Conservation (phyloP, 2,113 vertebrate genomes). For the Toxostoma redivivum region DNA sequence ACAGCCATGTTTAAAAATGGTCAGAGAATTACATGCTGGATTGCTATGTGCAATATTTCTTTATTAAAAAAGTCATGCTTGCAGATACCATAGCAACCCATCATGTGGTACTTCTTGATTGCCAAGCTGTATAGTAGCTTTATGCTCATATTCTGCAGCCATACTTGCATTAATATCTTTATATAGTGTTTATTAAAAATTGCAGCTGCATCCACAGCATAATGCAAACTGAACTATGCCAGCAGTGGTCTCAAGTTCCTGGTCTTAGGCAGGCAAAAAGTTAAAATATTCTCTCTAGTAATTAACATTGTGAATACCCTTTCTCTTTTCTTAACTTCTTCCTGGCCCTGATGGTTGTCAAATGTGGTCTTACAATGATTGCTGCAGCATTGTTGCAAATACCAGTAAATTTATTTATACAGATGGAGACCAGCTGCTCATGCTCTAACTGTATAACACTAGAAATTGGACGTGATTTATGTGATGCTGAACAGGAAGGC, state of each 20-base stretch:
- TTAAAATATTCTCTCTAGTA: neutral
- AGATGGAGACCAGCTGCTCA: neutral
- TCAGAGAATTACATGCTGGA: neutral
- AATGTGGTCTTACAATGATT: neutral
- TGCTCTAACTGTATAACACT: neutral
- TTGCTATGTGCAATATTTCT: neutral
- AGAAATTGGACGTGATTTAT: neutral
- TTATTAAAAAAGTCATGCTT: neutral
- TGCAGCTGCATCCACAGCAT: neutral
- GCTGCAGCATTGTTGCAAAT: neutral
- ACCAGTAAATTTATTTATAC: neutral
- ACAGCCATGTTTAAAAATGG: neutral
- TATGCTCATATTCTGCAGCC: neutral
- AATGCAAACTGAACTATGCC: neutral
- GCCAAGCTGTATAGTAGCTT: neutral
- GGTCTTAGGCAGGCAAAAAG: neutral
- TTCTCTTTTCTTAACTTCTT: neutral
- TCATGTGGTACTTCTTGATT: neutral
- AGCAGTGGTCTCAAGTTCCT: neutral
- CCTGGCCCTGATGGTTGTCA: neutral
- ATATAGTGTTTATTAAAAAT: neutral
- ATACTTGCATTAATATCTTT: neutral
- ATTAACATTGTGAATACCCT: neutral
- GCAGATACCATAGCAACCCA: conserved; percentile 21
- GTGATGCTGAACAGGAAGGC: neutral